phyloP scores from a whole-genome alignment of 2,797 vertebrate genomes.

The Lophotriccus pileatus region DNA sequence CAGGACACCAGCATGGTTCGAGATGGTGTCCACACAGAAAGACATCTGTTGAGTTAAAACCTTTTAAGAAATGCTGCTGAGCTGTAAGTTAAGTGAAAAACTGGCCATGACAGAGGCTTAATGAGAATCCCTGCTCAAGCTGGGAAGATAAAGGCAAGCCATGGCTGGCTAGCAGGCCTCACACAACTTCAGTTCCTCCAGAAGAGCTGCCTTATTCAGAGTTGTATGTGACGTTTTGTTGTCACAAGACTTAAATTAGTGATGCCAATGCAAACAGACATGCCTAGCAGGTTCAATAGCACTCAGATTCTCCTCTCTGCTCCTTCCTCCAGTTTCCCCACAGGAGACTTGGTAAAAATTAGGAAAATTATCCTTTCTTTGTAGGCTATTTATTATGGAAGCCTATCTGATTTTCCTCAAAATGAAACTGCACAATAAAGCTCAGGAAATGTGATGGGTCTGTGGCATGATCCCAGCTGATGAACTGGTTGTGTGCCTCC shows the following conservation, averaged over 20 bases:
- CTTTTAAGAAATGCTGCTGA: neutral
- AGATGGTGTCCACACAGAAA: neutral
- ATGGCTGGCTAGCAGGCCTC: neutral
- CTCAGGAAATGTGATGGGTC: neutral
- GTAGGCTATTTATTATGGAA: neutral
- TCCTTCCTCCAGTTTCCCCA: neutral
- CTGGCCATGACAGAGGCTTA: neutral
- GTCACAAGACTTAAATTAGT: neutral
- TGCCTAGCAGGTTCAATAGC: neutral
- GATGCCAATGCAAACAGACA: neutral
- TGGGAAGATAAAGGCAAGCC: slow-evolving; percentile 2
- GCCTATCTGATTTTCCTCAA: neutral
- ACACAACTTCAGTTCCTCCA: neutral
- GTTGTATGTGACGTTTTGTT: neutral
- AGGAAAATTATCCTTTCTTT: neutral
- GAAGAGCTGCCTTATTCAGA: neutral
- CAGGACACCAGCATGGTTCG: neutral
- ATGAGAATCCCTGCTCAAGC: slow-evolving; percentile 13
- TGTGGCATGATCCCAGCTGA: neutral
- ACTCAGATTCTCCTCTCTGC: neutral
- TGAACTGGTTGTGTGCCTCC: neutral
- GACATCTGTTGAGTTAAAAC: slow-evolving; percentile 31
- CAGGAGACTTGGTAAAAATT: neutral
- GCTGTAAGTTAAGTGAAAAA: slow-evolving; percentile 30
- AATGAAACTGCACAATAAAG: neutral